A percentile compares a stretch with the other conserved stretches of the same genome.
Evolutionary conservation across 1,140 invertebrate species (phyloP).

Genomic region (Pseudomyrmex cubaensis): DNA sequence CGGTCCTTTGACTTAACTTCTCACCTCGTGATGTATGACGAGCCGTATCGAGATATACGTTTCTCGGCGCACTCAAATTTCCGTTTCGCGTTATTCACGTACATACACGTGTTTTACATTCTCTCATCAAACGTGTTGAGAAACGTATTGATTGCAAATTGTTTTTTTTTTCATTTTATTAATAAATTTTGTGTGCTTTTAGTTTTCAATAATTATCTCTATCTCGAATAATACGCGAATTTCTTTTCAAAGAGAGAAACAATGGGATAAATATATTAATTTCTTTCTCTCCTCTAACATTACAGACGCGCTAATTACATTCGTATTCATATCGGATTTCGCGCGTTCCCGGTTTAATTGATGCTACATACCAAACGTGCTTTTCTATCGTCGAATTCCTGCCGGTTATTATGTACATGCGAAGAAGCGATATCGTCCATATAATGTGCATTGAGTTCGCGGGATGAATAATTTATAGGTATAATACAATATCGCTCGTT

Average conservation of each 20-base stretch:
- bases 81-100: background rate
- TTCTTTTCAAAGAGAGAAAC: background rate
- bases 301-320: slow-evolving; percentile 11
- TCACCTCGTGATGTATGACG: slow-evolving; percentile 40
- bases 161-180: background rate
- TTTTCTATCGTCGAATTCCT: slow-evolving; percentile 2
- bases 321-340: background rate
- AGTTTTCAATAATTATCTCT: background rate
- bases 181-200: background rate
- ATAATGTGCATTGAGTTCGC: slow-evolving; percentile 21
- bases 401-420: background rate
- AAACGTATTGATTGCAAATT: background rate
- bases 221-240: background rate
- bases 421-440: slow-evolving; percentile 15
- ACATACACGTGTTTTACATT: background rate
- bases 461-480: slow-evolving; percentile 42
- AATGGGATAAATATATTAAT: slow-evolving; percentile 1
- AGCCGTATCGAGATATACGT: slow-evolving; percentile 13
- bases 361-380: slow-evolving; percentile 1
- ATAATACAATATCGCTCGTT: slow-evolving; percentile 27
- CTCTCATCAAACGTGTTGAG: background rate
- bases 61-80: background rate
- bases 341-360: background rate
- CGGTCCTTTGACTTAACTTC: slow-evolving; percentile 54
- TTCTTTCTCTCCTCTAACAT: background rate